Evolutionary conservation across 2,888 invertebrate species (phyloP), one percentile per base, ranked within the genome.

Genomic region (Onthophagus sagittarius): DNA sequence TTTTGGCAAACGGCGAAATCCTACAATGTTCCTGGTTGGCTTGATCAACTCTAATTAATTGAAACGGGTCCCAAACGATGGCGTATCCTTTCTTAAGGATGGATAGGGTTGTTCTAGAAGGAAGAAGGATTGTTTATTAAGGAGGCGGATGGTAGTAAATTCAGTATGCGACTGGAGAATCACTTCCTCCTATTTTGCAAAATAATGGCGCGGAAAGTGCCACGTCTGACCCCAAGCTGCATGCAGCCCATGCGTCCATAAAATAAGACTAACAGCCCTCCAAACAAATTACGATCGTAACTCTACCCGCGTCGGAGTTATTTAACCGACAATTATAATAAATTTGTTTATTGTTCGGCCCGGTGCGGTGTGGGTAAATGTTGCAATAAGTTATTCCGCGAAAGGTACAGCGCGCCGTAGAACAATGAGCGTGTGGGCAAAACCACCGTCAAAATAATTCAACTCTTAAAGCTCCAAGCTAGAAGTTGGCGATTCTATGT

Each of bases 371-470:
- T 71, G 74, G 71, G 71, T 74, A 73, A 74, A 73, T 69, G 73
- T 62, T 73, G 71, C 72, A 74, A 76, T 77, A 78, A 76, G 74
- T 76, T 76, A 76, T 75, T 74, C 74, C 32, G 67, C 15, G 67
- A 67, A 67, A 67, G 23, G 67, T 67, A 31, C 31, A 71, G 23
- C 31, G 71, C 69, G 71, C 53, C 71, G 70, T 69, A 75, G 76
- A 76, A 77, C 77, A 78, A 78, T 78, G 76, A 76, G 73, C 72
- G 78, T 77, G 78, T 78, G 78, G 78, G 78, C 72, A 76, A 76
- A 70, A 72, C 75, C 74, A 74, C 72, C 74, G 77, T 78, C 77
- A 76, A 77, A 78, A 78, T 78, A 78, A 78, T 77, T 78, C 77
- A 78, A 74, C 67, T 67, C 67, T 67, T 67, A 23, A 67, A 67